Evolutionary conservation across 2,888 invertebrate genomes (phyloP), one percentile per base, ranked within the genome.

Genomic region (Lithophane semibrunnea): DNA sequence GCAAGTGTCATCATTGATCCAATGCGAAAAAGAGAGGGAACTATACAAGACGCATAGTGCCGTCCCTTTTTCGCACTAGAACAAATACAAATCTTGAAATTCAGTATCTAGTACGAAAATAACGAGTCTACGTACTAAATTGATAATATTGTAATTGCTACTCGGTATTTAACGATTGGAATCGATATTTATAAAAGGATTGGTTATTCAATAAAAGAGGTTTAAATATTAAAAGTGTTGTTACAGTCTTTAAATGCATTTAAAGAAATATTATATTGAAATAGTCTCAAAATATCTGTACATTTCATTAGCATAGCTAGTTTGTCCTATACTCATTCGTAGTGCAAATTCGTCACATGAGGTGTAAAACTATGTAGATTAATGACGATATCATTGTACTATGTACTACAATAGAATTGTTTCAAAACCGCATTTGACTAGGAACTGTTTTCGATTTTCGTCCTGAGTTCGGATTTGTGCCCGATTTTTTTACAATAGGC

Each of bases 201-300:
- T 47, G 29, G 42, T 67, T 79, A 49, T 29, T 13, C 37, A 75
- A 13, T 37, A 69, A 54, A 64, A 56, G 42, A 80, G 13, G 16
- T 81, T 81, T 66, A 63, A 74, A 65, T 75, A 42, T 42, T 18
- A 47, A 75, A 29, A 58, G 2, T 64, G 56, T 65, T 69, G 52
- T 64, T 80, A 68, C 71, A 69, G 56, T 83, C 29, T 72, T 79
- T 42, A 80, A 64, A 83, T 81, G 68, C 67, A 81, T 83, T 81
- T 29, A 29, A 29, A 29, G 29, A 29, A 29, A 29, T 29, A 29
- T 29, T 81, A 73, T 83, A 60, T 74, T 4, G 21, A 44, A 68
- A 56, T 70, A 60, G 21, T 70, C 54, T 56, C 21, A 58, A 42
- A 24, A 52, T 66, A 56, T 75, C 58, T 75, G 24, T 73, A 77